Evolutionary conservation across 2,113 vertebrate species (phyloP).

Genomic region (Lycocorax pyrrhopterus): DNA sequence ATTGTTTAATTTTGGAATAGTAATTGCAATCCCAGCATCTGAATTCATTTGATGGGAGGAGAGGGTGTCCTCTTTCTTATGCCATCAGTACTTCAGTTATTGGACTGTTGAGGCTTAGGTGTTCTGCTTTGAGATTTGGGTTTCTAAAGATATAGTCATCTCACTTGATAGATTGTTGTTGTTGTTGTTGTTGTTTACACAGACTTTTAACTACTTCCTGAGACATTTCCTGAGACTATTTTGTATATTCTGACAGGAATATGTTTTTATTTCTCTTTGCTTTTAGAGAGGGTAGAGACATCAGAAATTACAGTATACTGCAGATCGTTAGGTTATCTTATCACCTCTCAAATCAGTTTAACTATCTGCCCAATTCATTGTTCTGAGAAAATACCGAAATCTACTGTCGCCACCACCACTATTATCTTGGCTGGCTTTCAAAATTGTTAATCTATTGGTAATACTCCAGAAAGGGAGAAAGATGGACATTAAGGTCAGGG

Average conservation of each 20-base stretch:
- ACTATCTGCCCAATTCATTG: background rate
- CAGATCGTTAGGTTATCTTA: background rate
- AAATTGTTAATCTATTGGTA: background rate
- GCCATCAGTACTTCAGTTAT: background rate
- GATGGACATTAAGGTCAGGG: background rate
- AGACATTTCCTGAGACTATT: background rate
- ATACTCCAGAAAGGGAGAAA: background rate
- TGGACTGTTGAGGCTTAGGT: background rate
- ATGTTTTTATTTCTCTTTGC: background rate
- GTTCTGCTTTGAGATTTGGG: background rate
- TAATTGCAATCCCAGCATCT: background rate
- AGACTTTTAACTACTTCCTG: background rate
- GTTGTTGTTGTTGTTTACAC: background rate
- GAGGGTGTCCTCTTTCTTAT: background rate
- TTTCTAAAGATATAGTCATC: background rate
- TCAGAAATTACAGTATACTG: background rate
- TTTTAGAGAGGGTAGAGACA: background rate
- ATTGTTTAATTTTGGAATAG: background rate
- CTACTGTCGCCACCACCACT: background rate
- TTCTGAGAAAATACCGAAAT: background rate
- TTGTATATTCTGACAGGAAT: background rate
- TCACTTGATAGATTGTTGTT: background rate
- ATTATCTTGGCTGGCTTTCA: background rate
- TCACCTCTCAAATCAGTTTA: background rate
- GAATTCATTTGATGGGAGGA: background rate